These are phyloP conservation scores for Boloria selene DNA, from an alignment of 2,888 invertebrate genomes.

Conservation along the genomic window DNA sequence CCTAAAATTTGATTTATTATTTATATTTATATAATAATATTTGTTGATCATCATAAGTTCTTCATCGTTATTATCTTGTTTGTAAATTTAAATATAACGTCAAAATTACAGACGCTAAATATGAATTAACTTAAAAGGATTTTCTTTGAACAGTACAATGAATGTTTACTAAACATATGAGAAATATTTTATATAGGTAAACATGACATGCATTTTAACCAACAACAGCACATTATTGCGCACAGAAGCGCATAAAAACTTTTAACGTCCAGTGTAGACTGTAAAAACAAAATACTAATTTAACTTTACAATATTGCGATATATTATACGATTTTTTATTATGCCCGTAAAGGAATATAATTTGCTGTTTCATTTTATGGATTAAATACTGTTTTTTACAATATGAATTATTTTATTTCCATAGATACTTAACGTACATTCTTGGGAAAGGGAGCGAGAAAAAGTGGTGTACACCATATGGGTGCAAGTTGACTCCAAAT, in stretches of 20 bases:
- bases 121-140: not conserved
- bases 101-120: too few species aligned
- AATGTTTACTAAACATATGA: constrained; percentile 15
- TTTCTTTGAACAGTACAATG: not conserved
- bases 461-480: constrained; percentile 46
- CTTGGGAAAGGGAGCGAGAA: constrained; percentile 43
- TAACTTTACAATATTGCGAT: constrained; percentile 31
- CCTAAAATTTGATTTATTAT: too few species aligned
- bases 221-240: constrained; percentile 7
- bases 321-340: constrained; percentile 27
- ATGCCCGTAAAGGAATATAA: constrained; percentile 39
- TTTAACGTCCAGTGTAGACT: constrained; percentile 28
- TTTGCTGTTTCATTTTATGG: constrained; percentile 41
- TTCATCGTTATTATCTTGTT: too few species aligned
- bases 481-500: constrained; percentile 43
- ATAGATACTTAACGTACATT: constrained; percentile 31
- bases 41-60: too few species aligned
- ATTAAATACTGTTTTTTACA: constrained; percentile 41
- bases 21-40: too few species aligned
- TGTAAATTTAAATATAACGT: too few species aligned
- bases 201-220: constrained; percentile 7
- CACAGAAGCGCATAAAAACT: constrained; percentile 23
- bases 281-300: constrained; percentile 31
- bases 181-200: constrained; percentile 17
- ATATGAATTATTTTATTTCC: constrained; percentile 42